These are phyloP conservation scores for Cephus spinipes DNA, from an alignment of 2,888 invertebrate species.

Conservation along the genomic window DNA sequence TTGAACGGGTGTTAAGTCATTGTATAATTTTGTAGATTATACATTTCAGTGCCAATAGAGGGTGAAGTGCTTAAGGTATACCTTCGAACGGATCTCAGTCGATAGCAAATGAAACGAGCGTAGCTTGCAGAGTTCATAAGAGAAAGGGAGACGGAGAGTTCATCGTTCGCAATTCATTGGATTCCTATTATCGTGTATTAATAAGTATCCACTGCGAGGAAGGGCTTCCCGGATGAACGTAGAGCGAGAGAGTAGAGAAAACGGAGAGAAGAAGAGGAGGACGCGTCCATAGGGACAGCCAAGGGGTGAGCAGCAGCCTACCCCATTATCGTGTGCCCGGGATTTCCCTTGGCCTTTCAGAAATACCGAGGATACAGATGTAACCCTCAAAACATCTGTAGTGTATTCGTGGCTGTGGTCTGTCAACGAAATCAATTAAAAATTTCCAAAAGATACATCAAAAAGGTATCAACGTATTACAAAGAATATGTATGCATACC, in stretches of 20 bases:
- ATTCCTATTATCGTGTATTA: constrained; percentile 26
- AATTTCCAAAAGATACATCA: not conserved
- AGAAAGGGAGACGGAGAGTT: not conserved
- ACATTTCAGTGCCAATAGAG: not conserved
- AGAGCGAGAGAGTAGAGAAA: constrained; percentile 2
- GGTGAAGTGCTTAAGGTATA: not conserved
- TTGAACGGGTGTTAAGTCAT: not conserved
- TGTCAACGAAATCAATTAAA: not conserved
- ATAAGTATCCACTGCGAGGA: constrained; percentile 7
- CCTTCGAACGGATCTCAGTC: not conserved
- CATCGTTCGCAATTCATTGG: constrained; percentile 15
- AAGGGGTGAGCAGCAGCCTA: not conserved
- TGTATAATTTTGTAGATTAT: not conserved
- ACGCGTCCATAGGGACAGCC: not conserved
- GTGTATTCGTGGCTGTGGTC: not conserved
- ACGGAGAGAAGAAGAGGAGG: not conserved
- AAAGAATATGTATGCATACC: not conserved
- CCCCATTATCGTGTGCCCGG: not conserved
- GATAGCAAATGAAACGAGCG: not conserved
- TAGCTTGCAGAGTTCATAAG: not conserved
- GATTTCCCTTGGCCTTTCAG: not conserved
- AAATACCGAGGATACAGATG: not conserved
- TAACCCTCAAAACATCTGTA: not conserved
- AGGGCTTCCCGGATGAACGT: constrained; percentile 23
- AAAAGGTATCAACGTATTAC: not conserved